Evolutionary conservation across 2,797 vertebrate genomes (phyloP).

Genomic region (Ficedula albicollis): DNA sequence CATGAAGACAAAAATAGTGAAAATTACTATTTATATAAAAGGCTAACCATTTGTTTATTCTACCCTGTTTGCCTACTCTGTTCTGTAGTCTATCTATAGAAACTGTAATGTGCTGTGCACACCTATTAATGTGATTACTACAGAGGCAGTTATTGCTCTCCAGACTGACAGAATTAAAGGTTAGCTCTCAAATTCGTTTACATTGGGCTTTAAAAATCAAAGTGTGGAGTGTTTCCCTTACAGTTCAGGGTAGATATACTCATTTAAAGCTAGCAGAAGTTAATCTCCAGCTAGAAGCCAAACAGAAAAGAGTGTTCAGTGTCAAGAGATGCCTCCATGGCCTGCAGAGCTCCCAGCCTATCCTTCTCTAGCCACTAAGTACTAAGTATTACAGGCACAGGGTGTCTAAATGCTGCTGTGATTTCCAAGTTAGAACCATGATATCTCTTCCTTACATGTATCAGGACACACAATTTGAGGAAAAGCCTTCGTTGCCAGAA

Average conservation of each 20-base stretch:
- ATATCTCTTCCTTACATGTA: neutral
- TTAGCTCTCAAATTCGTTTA: neutral
- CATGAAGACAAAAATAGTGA: neutral
- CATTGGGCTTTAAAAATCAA: neutral
- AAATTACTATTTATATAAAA: neutral
- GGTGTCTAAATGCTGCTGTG: neutral
- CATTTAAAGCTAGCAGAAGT: neutral
- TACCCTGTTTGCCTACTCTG: neutral
- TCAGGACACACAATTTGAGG: neutral
- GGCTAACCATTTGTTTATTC: neutral
- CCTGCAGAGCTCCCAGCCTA: neutral
- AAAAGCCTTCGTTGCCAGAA: neutral
- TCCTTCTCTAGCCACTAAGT: neutral
- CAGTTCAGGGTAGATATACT: neutral
- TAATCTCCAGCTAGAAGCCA: neutral
- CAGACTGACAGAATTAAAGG: neutral
- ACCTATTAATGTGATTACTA: neutral
- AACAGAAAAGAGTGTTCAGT: neutral
- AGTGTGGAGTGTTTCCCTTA: neutral
- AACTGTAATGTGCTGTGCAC: neutral
- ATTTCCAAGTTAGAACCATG: neutral
- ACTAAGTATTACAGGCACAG: neutral
- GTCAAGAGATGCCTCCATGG: neutral
- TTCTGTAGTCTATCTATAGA: neutral
- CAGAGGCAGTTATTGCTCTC: neutral